Evolutionary conservation across 2,888 invertebrate species (phyloP), one percentile per base, ranked within the genome.

Genomic region (Drosophila paranaensis): DNA sequence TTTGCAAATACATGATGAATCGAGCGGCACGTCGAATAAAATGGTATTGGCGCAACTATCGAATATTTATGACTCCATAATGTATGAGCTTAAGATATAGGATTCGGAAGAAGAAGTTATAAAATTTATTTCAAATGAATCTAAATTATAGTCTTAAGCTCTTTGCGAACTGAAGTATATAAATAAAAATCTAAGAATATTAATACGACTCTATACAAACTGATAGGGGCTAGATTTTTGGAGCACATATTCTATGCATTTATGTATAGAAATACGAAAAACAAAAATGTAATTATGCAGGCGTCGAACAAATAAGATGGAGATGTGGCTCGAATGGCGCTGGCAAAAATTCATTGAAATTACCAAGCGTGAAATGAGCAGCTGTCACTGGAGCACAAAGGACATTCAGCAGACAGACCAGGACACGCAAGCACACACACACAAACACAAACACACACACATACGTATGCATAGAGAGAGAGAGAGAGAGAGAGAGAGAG

Each of bases 361-460:
- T 86, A 86, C 81, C 77, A 71, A 86, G 87, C 86, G 89, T 86
- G 86, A 86, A 86, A 86, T 86, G 90, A 86, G 87, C 90, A 90
- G 83, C 88, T 86, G 86, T 90, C 86, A 90, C 83, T 75, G 70
- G 65, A 77, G 75, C 79, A 88, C 89, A 89, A 60, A 79, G 72
- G 82, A 82, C 77, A 69, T 56, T 60, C 63, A 79, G 77, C 66
- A 77, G 83, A 71, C 77, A 77, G 63, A 51, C 74, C 61, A 66
- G 46, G 68, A 46, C 58, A 65, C 50, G 56, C 76, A 55, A 64
- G 37, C 55, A 48, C 39, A 61, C 53, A 37, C 65, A 45, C 39
- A 45, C n/a, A n/a, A 42, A 45, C 40, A 63, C 54, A 45, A 53
- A 50, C 27, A 61, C 16, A 50, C 43, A 48, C 40, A 56, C 39